phyloP scores from a whole-genome alignment of 2,113 vertebrate genomes.

The Cygnus atratus region DNA sequence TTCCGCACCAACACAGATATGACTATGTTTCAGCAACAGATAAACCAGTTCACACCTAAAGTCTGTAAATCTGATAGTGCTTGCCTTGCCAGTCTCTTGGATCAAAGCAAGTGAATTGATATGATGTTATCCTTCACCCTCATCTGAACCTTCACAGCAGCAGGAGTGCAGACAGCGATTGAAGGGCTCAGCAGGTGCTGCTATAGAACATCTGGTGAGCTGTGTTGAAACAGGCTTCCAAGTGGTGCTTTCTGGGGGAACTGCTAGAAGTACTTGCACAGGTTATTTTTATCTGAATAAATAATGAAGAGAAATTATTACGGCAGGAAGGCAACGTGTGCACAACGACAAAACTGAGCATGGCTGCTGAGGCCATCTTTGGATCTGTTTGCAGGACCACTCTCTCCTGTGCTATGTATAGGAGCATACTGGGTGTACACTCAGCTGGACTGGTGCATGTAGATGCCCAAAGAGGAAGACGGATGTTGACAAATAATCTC shows the following conservation, averaged over 20 bases:
- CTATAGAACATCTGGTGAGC: slow-evolving; percentile 17
- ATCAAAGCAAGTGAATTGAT: not conserved
- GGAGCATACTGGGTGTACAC: not conserved
- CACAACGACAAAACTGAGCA: not conserved
- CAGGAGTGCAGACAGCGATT: not conserved
- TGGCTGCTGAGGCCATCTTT: not conserved
- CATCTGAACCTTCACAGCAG: not conserved
- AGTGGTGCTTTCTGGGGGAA: slow-evolving; percentile 18
- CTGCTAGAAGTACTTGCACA: not conserved
- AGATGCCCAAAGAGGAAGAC: not conserved
- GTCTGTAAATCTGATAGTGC: not conserved
- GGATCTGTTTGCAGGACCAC: not conserved
- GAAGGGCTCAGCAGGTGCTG: slow-evolving; percentile 17
- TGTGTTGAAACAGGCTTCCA: slow-evolving; percentile 2
- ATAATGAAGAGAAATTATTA: slow-evolving; percentile 2
- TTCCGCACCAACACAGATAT: not conserved
- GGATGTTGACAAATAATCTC: not conserved
- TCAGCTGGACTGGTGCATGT: not conserved
- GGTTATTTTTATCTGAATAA: not conserved
- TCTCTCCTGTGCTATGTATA: not conserved
- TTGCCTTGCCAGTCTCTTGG: not conserved
- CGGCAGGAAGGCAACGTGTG: not conserved
- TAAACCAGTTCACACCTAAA: not conserved
- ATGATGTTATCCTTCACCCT: slow-evolving; percentile 14
- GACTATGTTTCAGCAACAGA: not conserved